Percentiles rank a stretch among this genome's conserved stretches.
phyloP scores from a whole-genome alignment of 2,888 invertebrate species.

The Schrankia costaestrigalis region DNA sequence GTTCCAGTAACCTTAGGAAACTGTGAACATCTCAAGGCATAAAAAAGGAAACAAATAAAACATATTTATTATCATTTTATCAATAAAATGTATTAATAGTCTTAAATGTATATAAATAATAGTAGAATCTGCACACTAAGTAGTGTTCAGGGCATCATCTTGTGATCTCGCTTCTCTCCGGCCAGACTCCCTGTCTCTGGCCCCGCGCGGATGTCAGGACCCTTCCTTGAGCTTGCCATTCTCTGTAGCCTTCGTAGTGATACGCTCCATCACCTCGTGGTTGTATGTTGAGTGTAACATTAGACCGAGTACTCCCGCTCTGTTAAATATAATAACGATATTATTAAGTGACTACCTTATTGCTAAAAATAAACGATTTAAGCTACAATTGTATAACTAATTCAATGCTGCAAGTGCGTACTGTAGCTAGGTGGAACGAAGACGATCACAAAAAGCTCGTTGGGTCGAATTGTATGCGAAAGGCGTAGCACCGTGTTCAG shows the following conservation, averaged over 20 bases:
- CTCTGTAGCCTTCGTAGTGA: constrained; percentile 62
- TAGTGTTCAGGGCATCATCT: constrained; percentile 11
- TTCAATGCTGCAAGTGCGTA: no score
- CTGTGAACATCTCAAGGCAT: no score
- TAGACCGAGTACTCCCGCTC: constrained; percentile 95
- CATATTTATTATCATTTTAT: no score
- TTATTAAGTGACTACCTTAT: no score
- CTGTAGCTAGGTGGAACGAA: no score
- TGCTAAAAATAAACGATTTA: no score
- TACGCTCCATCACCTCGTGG: constrained; percentile 91
- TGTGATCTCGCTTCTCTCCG: background rate
- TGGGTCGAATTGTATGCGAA: no score
- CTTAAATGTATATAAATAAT: constrained; percentile 16
- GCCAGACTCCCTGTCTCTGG: constrained; percentile 7
- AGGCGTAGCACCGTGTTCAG: no score
- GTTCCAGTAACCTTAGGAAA: no score
- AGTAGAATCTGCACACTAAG: constrained; percentile 5
- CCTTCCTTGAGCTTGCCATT: constrained; percentile 64
- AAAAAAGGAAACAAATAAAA: no score
- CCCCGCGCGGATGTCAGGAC: constrained; percentile 47
- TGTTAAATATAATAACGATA: constrained; percentile 33
- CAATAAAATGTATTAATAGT: constrained; percentile 16
- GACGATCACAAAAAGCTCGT: no score
- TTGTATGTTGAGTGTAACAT: constrained; percentile 99
- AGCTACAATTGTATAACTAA: no score